Evolutionary conservation across 1,140 invertebrate species (phyloP).

Genomic region (Neodiprion fabricii): DNA sequence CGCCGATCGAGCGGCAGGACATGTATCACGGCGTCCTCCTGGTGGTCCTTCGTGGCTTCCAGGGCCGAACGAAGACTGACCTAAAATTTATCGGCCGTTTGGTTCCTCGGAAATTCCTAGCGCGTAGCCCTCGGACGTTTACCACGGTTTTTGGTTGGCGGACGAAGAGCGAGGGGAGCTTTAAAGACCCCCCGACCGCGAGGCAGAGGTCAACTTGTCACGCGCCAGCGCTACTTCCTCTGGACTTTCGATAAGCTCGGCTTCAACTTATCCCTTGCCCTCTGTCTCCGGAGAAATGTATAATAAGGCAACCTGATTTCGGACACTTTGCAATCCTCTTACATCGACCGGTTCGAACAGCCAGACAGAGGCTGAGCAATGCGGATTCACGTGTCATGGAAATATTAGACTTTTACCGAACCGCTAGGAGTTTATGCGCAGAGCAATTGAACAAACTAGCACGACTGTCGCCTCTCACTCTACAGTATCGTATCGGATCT

Average conservation of each 20-base stretch:
- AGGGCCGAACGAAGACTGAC: not conserved
- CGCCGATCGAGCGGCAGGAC: not conserved
- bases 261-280: not conserved
- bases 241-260: not conserved
- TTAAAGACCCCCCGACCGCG: not conserved
- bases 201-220: not conserved
- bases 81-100: not conserved
- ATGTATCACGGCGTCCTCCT: too few relatives aligned
- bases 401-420: too few relatives aligned
- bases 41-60: too few relatives aligned
- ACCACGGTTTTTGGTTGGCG: not conserved
- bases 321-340: not conserved
- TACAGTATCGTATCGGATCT: too few relatives aligned
- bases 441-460: too few relatives aligned
- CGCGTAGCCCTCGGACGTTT: constrained; percentile 1
- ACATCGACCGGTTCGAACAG: too few relatives aligned
- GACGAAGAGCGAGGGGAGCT: not conserved
- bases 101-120: not conserved
- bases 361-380: too few relatives aligned
- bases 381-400: too few relatives aligned
- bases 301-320: not conserved
- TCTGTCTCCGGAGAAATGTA: not conserved
- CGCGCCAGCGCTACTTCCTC: not conserved
- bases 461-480: too few relatives aligned
- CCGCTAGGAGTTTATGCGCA: too few relatives aligned